phyloP scores from a whole-genome alignment of 2,797 vertebrate genomes.

The Mormyrus proboscirostris region DNA sequence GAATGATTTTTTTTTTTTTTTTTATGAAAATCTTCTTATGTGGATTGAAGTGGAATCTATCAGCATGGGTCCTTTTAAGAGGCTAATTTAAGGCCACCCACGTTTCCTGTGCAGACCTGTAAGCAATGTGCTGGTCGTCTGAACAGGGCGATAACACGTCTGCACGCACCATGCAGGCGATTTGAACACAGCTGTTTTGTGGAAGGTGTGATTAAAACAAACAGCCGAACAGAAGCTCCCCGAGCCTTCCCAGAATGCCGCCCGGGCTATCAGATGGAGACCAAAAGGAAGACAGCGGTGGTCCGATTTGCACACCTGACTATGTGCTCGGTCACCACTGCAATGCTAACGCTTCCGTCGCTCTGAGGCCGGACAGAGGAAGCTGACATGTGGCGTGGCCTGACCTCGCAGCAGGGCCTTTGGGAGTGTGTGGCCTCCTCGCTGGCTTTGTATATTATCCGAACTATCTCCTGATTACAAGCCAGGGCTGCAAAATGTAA shows the following conservation, averaged over 20 bases:
- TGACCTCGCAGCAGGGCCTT: neutral
- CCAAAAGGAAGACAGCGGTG: neutral
- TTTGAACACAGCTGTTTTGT: constrained; percentile 27
- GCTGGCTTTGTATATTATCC: constrained; percentile 39
- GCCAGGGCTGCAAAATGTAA: constrained; percentile 48
- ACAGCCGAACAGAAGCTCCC: constrained; percentile 23
- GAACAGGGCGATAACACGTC: constrained; percentile 29
- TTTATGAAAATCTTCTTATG: neutral
- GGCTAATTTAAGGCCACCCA: constrained; percentile 31
- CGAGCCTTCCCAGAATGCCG: constrained; percentile 15
- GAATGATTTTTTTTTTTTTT: neutral
- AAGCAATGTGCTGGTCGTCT: constrained; percentile 27
- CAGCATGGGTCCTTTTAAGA: constrained; percentile 17
- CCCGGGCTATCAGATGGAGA: neutral
- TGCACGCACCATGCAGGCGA: constrained; percentile 23
- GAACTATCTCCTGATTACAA: constrained; percentile 50
- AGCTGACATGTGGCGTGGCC: neutral
- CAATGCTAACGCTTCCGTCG: constrained; percentile 4
- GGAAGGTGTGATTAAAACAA: constrained; percentile 43
- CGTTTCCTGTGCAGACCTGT: constrained; percentile 16
- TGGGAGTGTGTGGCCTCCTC: constrained; percentile 41
- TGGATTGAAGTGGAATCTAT: neutral
- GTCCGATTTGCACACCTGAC: neutral
- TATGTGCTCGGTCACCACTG: neutral
- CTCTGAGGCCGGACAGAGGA: neutral